These are phyloP conservation scores for Agonum fuliginosum DNA, from an alignment of 2,888 invertebrate species.

Conservation along the genomic window DNA sequence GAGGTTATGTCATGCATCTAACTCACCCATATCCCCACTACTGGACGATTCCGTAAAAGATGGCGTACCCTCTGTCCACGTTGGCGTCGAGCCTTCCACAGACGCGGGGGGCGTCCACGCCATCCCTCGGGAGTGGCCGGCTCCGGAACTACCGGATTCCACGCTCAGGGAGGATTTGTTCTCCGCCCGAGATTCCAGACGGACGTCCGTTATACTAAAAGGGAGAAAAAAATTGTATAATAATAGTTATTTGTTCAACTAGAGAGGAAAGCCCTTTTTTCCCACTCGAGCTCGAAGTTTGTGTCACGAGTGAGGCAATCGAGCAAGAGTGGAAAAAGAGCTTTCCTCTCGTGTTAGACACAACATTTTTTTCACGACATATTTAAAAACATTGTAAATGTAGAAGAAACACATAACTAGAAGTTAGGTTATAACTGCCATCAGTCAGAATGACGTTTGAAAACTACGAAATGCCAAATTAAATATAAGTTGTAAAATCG, in stretches of 20 bases:
- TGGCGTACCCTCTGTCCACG: constrained; percentile 98
- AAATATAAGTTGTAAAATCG: too few relatives aligned
- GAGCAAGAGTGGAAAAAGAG: too few relatives aligned
- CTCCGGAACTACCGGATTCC: constrained; percentile 75
- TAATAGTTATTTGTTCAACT: constrained; percentile 1
- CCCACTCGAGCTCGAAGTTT: too few relatives aligned
- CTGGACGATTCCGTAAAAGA: constrained; percentile 98
- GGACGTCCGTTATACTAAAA: constrained; percentile 82
- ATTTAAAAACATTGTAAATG: too few relatives aligned
- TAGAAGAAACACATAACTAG: too few relatives aligned
- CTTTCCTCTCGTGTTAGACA: too few relatives aligned
- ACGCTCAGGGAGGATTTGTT: constrained; percentile 79
- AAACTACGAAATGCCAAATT: too few relatives aligned
- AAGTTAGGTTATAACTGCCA: too few relatives aligned
- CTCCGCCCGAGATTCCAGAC: constrained; percentile 79
- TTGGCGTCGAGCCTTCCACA: constrained; percentile 94
- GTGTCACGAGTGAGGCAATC: too few relatives aligned
- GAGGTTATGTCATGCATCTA: constrained; percentile 64
- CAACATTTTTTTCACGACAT: too few relatives aligned
- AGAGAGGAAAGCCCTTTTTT: too few relatives aligned
- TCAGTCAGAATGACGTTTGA: too few relatives aligned
- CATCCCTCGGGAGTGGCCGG: constrained; percentile 73
- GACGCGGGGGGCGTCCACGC: constrained; percentile 91
- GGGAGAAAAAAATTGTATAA: constrained; percentile 27
- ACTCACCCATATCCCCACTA: constrained; percentile 89